Evolutionary conservation across 2,113 vertebrate genomes (phyloP), one percentile per base, ranked within the genome.

Genomic region (Agapornis roseicollis): DNA sequence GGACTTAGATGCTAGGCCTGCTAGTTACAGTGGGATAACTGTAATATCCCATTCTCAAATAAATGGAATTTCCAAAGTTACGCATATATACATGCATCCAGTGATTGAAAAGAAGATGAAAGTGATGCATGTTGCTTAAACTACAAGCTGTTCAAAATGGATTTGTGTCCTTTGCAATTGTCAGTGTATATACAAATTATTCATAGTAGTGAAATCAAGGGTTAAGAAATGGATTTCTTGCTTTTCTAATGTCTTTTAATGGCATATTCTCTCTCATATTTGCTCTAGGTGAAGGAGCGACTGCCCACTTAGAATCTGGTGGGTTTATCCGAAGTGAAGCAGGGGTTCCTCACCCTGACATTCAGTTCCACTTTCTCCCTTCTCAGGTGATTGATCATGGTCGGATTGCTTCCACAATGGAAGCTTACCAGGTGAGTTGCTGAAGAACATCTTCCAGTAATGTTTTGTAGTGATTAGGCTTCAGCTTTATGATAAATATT

Each of bases 361-460:
- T 99, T 89, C 99, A 99, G 98, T 99, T 99, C 96, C 99, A 99
- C 85, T 99, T 99, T 90, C 97, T 99, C 71, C 99, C 99, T 7
- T 99, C 99, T 4, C 99, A 99, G 95, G 99, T 99, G 90, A 99
- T 99, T 61, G 99, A 99, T 93, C 99, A 99, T 1, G 99, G 99
- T 6, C 98, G 99, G 2, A 97, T 98, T 39, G 95, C 97, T 52
- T 97, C 99, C 12, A 98, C 98, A 61, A 83, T 98, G 50, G 99
- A 99, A 86, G 99, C 99, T 33, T 99, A 99, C 94, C 99, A 99
- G 98, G 99, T 99, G 44, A 95, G 98, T 41, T 50, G 65, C 10
- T 47, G 19, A 63, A 74, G 55, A 90, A 46, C 9, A 8, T 18
- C 14, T 10, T 52, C 17, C 53, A 60, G 10, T 13, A 64, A 47